Evolutionary conservation across 2,888 invertebrate species (phyloP), one percentile per base, ranked within the genome.

Genomic region (Drosophila mayaguana): DNA sequence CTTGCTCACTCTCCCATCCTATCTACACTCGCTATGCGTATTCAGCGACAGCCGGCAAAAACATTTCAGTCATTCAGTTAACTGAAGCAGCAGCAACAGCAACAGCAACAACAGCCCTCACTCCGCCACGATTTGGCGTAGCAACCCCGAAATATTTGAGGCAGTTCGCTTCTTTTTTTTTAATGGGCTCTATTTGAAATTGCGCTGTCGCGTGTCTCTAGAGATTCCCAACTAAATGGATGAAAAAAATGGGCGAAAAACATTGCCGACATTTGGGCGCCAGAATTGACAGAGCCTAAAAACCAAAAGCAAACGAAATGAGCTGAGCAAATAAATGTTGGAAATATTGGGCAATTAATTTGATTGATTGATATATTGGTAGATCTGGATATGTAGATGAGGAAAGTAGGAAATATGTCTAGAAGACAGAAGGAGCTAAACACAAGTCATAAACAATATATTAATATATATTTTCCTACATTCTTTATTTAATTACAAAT

Each of bases 31-130:
- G 36, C 16, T 63, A 57, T 82, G 85, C 83, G 86, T 88, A 83
- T 83, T 83, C 83, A 83, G 83, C 83, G 69, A 56, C 83, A 88
- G 83, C 83, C 83, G 83, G 83, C 83, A 70, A 82, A 82, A 82
- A 59, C 75, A 38, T 63, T 63, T 40, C 36, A 40, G n/a, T 54
- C 40, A 40, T 72, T 71, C 79, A 79, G 68, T 64, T 54, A 43
- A 32, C 36, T 50, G 34, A 65, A 34, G 46, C 46, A 65, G 28
- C 83, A 54, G 16, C 43, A 48, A 4, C 42, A 53, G n/a, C 18
- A 12, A 18, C 34, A 48, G 16, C 43, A 48, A 7, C 42, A 59
- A n/a, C 22, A 36, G 34, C 53, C 53, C 38, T 38, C 51, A 54
- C 20, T 16, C 53, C 48, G n/a, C 51, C 55, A 45, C 36, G 45